These are phyloP conservation scores for Elgaria multicarinata DNA, from an alignment of 2,113 vertebrate genomes.

Conservation along the genomic window DNA sequence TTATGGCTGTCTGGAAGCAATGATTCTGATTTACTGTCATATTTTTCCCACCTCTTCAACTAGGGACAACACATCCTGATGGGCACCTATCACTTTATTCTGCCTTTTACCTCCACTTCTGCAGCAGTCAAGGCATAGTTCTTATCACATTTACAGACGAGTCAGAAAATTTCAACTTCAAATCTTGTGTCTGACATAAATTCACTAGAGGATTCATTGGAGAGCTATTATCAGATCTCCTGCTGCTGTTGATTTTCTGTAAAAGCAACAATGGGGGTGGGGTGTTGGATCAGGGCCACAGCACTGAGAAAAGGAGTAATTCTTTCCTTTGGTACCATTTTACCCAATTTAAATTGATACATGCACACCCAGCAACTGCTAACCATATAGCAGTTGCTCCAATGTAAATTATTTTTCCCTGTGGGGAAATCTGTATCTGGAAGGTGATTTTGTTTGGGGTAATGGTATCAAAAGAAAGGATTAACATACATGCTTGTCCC, in stretches of 20 bases:
- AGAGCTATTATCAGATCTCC: neutral
- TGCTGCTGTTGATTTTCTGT: neutral
- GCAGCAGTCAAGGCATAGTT: neutral
- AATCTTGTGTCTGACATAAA: neutral
- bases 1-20: neutral
- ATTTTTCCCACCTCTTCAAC: neutral
- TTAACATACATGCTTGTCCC: neutral
- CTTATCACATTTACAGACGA: neutral
- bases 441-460: neutral
- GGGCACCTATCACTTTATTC: neutral
- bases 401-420: neutral
- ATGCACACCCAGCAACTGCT: no score
- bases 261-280: neutral
- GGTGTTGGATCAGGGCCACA: no score
- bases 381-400: no score
- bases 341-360: neutral
- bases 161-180: neutral
- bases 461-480: neutral
- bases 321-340: neutral
- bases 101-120: neutral
- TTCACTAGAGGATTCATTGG: neutral
- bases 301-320: neutral
- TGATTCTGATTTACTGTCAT: neutral
- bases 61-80: neutral
- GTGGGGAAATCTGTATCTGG: neutral